Evolutionary conservation across 2,113 vertebrate genomes (phyloP).

Genomic region (Mirza zaza): DNA sequence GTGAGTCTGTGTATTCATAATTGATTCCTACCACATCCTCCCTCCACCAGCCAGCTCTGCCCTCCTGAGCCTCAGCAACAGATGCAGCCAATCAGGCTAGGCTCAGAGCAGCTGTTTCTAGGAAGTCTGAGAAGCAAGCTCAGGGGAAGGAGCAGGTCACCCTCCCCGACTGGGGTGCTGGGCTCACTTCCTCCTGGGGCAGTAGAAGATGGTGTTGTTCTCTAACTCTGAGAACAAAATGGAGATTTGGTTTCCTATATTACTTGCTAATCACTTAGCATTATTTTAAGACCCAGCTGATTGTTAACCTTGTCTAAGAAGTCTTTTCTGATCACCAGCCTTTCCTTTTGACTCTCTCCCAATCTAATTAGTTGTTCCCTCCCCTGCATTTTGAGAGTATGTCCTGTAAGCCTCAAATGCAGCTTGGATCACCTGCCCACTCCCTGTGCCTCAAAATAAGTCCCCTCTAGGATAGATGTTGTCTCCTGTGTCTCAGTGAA

Average conservation of each 20-base stretch:
- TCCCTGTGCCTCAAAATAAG: not conserved
- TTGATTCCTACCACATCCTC: slow-evolving; percentile 4
- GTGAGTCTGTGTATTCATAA: not conserved
- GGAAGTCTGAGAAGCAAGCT: slow-evolving; percentile 43
- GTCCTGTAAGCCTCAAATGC: not conserved
- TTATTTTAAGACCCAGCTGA: not conserved
- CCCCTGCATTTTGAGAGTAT: slow-evolving; percentile 1
- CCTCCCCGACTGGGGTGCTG: slow-evolving; percentile 17
- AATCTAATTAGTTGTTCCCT: not conserved
- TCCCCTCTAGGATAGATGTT: not conserved
- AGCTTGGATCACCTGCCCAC: not conserved
- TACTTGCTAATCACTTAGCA: not conserved
- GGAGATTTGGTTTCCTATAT: slow-evolving; percentile 56
- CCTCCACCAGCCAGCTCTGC: not conserved
- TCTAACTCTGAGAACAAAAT: slow-evolving; percentile 58
- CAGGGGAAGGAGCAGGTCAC: not conserved
- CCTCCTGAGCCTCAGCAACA: slow-evolving; percentile 36
- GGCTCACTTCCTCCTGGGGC: slow-evolving; percentile 66
- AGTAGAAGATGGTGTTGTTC: not conserved
- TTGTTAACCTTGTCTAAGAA: not conserved
- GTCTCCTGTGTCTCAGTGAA: not conserved
- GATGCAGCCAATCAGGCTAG: slow-evolving; percentile 33
- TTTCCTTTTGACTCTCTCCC: not conserved
- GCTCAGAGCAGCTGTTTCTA: not conserved
- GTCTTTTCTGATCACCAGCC: not conserved